Base-by-base conservation (phyloP, 2,888 invertebrate genomes). In the Galerucella pusilla region DNA sequence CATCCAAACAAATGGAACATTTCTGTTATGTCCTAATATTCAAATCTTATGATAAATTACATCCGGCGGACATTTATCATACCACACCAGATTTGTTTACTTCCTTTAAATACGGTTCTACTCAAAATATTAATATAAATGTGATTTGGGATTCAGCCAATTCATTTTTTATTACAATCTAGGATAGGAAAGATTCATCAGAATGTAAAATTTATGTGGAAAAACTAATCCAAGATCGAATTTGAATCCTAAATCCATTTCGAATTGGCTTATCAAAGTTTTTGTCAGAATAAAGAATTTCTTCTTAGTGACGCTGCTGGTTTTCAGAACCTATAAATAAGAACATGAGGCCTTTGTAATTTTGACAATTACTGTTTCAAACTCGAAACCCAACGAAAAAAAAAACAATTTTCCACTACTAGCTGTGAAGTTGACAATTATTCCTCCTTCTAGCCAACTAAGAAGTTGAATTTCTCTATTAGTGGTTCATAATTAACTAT, bases 1-100 rank as follows among this genome's bases (percentile, higher is more conserved):
- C 42, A 63, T n/a, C 35, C 63, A 65, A 65, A 65, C 65, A 65
- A 65, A 65, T 65, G 25, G 25, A 67, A 49, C 28, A 52, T 52
- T 49, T 49, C 66, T 20, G 14, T 28, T 20, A 20, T 67, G 49
- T n/a, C 52, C 66, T 54, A 28, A 16, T 67, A 52, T 67, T 67
- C 66, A 67, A 67, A 67, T 25, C 11, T 67, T 54, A 54, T 67
- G 66, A 67, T 67, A 52, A 67, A 67, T 67, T 67, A 67, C 28
- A 52, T 28, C 10, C 25, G 25, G 11, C 28, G 6, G 12, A 67
- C n/a, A 67, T 67, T 67, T 52, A 67, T 67, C 66, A 67, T 67
- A 63, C 63, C 14, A 20, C n/a, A 67, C 49, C 49, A 67, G 66
- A 67, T 49, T 67, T 67, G 66, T 67, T 67, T 67, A 46, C 52